phyloP scores from a whole-genome alignment of 2,113 vertebrate genomes.

The Siniperca knerii region DNA sequence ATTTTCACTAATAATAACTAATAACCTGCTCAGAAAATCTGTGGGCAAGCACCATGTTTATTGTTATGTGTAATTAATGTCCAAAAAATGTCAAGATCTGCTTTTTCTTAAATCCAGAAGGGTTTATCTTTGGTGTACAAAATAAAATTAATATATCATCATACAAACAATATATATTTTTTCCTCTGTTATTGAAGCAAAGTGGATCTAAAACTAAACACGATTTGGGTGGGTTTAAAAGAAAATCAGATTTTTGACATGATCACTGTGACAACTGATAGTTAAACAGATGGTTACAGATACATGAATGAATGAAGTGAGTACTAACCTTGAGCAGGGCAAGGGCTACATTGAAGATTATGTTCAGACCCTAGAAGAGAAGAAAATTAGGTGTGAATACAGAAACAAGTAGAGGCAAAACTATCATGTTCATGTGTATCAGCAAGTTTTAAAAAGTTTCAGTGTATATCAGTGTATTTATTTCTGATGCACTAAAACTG shows the following conservation, averaged over 20 bases:
- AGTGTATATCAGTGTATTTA: not conserved
- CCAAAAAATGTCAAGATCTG: not conserved
- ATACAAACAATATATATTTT: not conserved
- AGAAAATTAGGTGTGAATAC: constrained; percentile 3
- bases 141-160: not conserved
- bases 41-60: not conserved
- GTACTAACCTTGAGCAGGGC: constrained; percentile 94
- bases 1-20: not conserved
- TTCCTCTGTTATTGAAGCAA: not conserved
- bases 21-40: not conserved
- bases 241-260: not conserved
- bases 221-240: not conserved
- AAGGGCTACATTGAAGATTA: constrained; percentile 98
- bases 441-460: not conserved
- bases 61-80: not conserved
- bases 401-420: not conserved
- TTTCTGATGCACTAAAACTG: not conserved
- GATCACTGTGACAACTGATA: not conserved
- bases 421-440: accelerated
- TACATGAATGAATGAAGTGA: not conserved
- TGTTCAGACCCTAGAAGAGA: constrained; percentile 91
- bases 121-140: not conserved
- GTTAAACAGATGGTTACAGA: not conserved
- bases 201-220: not conserved
- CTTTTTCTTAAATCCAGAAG: too few relatives aligned